These are phyloP conservation scores for Lateolabrax maculatus DNA, from an alignment of 2,797 vertebrate genomes.

Conservation along the genomic window DNA sequence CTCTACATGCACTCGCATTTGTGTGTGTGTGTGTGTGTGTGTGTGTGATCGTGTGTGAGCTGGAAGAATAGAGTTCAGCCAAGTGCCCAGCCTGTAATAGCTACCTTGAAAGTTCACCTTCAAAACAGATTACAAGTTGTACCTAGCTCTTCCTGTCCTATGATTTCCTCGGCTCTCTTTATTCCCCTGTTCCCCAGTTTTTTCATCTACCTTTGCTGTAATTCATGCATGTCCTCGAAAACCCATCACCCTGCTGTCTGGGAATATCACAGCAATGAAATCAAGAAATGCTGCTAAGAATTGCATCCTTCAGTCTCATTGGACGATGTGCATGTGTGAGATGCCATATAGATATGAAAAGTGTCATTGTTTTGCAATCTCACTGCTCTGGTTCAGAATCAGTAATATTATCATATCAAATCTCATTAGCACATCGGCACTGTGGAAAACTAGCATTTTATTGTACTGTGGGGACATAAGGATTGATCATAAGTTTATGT, in stretches of 20 bases:
- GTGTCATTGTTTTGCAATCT: conserved; percentile 28
- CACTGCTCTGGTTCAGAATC: conserved; percentile 19
- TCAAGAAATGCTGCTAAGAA: conserved; percentile 29
- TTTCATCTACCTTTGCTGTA: conserved; percentile 50
- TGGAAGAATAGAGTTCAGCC: conserved; percentile 59
- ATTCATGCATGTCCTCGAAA: conserved; percentile 67
- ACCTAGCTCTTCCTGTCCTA: conserved; percentile 27
- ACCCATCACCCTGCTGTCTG: conserved; percentile 53
- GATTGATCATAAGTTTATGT: conserved; percentile 54
- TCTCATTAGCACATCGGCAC: conserved; percentile 38
- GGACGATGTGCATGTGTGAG: conserved; percentile 4
- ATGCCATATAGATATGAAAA: conserved; percentile 29
- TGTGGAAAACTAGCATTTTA: conserved; percentile 39
- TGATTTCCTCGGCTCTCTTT: conserved; percentile 44
- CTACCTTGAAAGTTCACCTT: conserved; percentile 77
- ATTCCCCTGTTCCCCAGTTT: conserved; percentile 37
- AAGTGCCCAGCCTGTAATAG: conserved; percentile 58
- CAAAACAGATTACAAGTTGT: conserved; percentile 67
- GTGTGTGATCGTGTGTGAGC: conserved; percentile 27
- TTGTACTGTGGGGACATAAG: conserved; percentile 27
- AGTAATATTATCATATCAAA: conserved; percentile 15
- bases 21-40: conserved; percentile 1
- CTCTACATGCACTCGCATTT: neutral
- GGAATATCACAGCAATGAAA: conserved; percentile 48
- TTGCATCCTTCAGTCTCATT: conserved; percentile 43